These are phyloP conservation scores for Allolobophora icterica DNA, from an alignment of 2,888 invertebrate genomes.

Conservation along the genomic window DNA sequence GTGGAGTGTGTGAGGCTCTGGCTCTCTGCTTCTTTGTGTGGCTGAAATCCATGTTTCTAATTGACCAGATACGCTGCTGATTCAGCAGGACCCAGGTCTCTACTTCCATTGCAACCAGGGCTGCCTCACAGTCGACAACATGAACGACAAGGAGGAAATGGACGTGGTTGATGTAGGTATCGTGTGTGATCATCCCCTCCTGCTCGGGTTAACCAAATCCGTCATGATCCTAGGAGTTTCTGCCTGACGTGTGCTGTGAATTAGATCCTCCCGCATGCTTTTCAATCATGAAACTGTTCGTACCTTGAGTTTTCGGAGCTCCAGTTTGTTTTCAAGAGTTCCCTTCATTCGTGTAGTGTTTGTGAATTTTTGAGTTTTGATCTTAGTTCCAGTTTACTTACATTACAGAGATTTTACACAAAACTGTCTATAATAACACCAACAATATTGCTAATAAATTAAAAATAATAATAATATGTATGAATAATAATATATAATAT, in stretches of 20 bases:
- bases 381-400: background rate
- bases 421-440: background rate
- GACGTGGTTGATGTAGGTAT: constrained; percentile 48
- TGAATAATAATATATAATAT: background rate
- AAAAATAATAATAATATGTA: background rate
- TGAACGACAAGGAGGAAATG: constrained; percentile 76
- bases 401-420: background rate
- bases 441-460: background rate
- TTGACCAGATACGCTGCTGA: constrained; percentile 74
- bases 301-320: background rate
- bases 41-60: background rate
- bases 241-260: constrained; percentile 1
- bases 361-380: background rate
- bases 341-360: background rate
- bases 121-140: constrained; percentile 87
- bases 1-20: too few species aligned
- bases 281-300: background rate
- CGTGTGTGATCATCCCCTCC: background rate
- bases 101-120: constrained; percentile 95
- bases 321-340: background rate
- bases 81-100: constrained; percentile 77
- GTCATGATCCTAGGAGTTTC: background rate
- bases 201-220: background rate
- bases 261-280: background rate
- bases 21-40: background rate